Base-by-base conservation (phyloP, 92 coral and sea anemone genomes). In the Pocillopora grandis region DNA sequence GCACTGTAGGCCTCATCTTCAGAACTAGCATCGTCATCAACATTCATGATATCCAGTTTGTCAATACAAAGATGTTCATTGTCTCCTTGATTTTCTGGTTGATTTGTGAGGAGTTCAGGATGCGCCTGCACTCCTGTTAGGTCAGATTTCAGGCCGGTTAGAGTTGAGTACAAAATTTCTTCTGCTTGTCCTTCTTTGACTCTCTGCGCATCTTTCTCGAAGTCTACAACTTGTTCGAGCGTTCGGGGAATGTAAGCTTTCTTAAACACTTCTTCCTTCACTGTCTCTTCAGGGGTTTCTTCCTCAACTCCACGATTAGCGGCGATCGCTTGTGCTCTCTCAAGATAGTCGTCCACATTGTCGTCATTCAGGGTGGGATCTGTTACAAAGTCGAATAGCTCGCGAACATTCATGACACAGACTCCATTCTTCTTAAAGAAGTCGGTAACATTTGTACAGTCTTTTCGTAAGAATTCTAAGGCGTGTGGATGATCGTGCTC, bases 401-500 rank as follows among this genome's bases (percentile, higher is more conserved):
- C 99, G 12, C 94, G 89, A 56, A 97, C 94, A 52, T 95, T 97
- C 99, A 97, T 97, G 18, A 97, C 99, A 89, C 98, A 94, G 9
- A 97, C 99, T 56, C 94, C 97, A 82, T 97, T 94, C 91, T 97
- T 97, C 87, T 89, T 91, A 86, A 97, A 97, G 79, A 97, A 97
- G 11, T 97, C 99, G 81, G 95, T 87, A 69, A 97, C 84, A 84
- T 97, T 97, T 3, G 94, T 88, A 78, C 99, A 97, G 78, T 97
- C 99, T 81, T 97, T 97, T 49, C 99, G 88, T 23, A 97, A 88
- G 67, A 97, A 97, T 33, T 94, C 99, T 74, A 97, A 80, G 0
- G 99, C 98, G 86, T 94, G 95, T 1, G 99, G 99, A 71, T 97
- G 99, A 52, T 97, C 99, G 67, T 97, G 99, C 80, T 97, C 99